These are phyloP conservation scores for Protula sp. DNA, from an alignment of 2,888 invertebrate genomes.

Conservation along the genomic window DNA sequence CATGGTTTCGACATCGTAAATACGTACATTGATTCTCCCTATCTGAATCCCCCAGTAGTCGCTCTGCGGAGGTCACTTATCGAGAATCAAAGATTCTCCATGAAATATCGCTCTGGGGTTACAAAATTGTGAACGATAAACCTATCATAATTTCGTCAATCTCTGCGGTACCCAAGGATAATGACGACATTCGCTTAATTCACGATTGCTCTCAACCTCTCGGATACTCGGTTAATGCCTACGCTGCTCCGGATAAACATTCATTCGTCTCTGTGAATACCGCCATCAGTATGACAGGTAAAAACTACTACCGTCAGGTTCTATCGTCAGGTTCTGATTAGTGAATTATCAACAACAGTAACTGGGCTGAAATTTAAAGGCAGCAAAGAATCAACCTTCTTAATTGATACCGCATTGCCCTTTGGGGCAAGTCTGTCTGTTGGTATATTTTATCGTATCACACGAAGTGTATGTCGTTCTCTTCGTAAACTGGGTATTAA, in stretches of 20 bases:
- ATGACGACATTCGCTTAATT: too few relatives aligned
- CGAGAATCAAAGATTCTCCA: too few relatives aligned
- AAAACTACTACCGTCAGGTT: not conserved
- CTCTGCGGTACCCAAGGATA: not conserved
- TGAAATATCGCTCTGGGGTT: too few relatives aligned
- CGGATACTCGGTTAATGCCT: slow-evolving; percentile 1
- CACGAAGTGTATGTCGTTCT: too few relatives aligned
- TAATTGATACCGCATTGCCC: slow-evolving; percentile 1
- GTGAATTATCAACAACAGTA: not conserved
- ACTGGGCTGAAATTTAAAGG: slow-evolving; percentile 3
- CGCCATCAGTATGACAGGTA: not conserved
- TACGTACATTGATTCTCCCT: too few relatives aligned
- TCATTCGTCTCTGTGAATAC: not conserved
- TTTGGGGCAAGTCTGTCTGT: slow-evolving; percentile 4
- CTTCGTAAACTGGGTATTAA: too few relatives aligned
- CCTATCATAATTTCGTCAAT: not conserved
- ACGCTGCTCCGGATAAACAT: not conserved
- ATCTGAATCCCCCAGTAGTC: too few relatives aligned
- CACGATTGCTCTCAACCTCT: too few relatives aligned
- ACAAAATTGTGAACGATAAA: too few relatives aligned
- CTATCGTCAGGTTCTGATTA: slow-evolving; percentile 1
- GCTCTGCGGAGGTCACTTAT: too few relatives aligned
- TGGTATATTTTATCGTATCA: slow-evolving; percentile 6
- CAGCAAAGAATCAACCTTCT: not conserved
- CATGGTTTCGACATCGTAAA: too few relatives aligned